Percentiles rank a stretch among this genome's conserved stretches.
These are phyloP conservation scores for Mamestra brassicae DNA, from an alignment of 2,888 invertebrate genomes.

Conservation along the genomic window DNA sequence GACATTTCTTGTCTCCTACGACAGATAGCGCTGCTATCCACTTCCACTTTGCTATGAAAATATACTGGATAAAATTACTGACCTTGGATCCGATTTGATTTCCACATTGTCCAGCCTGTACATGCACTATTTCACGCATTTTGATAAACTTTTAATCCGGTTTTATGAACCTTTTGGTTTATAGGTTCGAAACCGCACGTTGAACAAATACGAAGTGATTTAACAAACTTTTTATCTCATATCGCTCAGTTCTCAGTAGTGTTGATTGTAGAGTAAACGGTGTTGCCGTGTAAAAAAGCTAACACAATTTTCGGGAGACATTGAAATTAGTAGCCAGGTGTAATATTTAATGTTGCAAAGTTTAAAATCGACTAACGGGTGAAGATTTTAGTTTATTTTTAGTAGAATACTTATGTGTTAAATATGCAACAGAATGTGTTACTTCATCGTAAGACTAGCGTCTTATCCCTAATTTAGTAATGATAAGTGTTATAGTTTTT, in stretches of 20 bases:
- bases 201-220: slow-evolving; percentile 51
- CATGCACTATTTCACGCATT: slow-evolving; percentile 99
- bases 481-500: too few species aligned
- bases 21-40: slow-evolving; percentile 1
- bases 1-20: slow-evolving; percentile 11
- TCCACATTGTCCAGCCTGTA: slow-evolving; percentile 98
- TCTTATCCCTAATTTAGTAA: background rate
- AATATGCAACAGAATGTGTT: background rate
- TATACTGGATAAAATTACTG: slow-evolving; percentile 61
- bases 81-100: slow-evolving; percentile 99
- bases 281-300: slow-evolving; percentile 49
- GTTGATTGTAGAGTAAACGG: slow-evolving; percentile 53
- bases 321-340: slow-evolving; percentile 40
- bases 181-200: slow-evolving; percentile 55
- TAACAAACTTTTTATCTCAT: slow-evolving; percentile 55
- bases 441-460: background rate
- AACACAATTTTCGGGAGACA: slow-evolving; percentile 31
- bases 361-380: slow-evolving; percentile 41
- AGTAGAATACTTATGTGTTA: background rate
- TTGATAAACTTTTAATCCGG: slow-evolving; percentile 41
- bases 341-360: slow-evolving; percentile 27
- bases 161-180: slow-evolving; percentile 33
- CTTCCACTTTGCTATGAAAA: slow-evolving; percentile 10
- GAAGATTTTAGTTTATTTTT: background rate
- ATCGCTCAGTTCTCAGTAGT: slow-evolving; percentile 56